Conservation (phyloP, 1,140 invertebrate genomes). For the Chionoecetes opilio region DNA sequence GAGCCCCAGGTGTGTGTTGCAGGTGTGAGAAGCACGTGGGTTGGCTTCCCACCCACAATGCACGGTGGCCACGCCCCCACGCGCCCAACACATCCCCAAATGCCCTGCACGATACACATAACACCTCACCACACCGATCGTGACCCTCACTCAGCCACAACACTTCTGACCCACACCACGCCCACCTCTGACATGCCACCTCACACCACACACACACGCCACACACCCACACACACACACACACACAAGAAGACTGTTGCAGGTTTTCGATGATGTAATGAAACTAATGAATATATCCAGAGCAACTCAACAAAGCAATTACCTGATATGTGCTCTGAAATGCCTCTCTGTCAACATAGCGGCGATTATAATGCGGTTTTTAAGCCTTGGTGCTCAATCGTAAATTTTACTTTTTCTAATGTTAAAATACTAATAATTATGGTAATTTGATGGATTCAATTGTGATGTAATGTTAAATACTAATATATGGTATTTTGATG, state of each 20-base stretch:
- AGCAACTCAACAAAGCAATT: not conserved
- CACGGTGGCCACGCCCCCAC: not conserved
- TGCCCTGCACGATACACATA: not conserved
- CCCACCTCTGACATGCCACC: no score
- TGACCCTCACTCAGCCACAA: not conserved
- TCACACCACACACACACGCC: not conserved
- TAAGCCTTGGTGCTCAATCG: not conserved
- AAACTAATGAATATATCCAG: conserved; percentile 8
- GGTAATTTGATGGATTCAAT: no score
- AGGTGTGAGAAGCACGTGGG: conserved; percentile 23
- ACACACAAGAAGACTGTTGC: not conserved
- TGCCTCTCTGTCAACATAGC: conserved; percentile 1
- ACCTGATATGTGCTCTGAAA: not conserved
- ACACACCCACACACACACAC: conserved; percentile 17
- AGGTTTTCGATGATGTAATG: not conserved
- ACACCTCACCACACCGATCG: not conserved
- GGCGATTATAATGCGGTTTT: not conserved
- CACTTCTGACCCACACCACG: not conserved
- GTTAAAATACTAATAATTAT: no score
- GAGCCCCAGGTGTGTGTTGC: not conserved
- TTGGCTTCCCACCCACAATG: not conserved
- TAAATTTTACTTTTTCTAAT: no score
- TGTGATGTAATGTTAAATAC: no score
- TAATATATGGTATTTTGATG: no score
- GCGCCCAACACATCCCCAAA: not conserved